Base-by-base conservation (phyloP, 2,797 vertebrate species). In the Sebastes trivittatus region DNA sequence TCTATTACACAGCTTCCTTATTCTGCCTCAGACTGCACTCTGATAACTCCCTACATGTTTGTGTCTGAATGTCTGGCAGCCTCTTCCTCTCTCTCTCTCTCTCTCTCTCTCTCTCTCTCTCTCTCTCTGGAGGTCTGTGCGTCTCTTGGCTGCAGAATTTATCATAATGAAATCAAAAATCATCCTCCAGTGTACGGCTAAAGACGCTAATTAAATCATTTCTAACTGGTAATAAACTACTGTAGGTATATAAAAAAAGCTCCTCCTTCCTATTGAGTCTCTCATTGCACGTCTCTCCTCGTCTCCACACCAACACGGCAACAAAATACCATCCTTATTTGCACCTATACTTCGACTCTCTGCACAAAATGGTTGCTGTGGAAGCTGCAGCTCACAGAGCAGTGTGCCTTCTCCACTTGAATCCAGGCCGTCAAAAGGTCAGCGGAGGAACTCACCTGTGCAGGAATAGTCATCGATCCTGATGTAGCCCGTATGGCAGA, bases 391-490 rank as follows among this genome's bases (percentile, higher is more conserved):
- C 63, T 54, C 25, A 29, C 29, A n/a, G 4, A 67, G 49, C 18
- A 46, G 3, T 61, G 3, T 61, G 36, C 36, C 25, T 23, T 63
- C 49, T 65, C 20, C 16, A 18, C 60, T 73, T 38, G 73, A 76
- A 11, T 83, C 52, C 74, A 56, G 63, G 25, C 68, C 55, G 80
- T 67, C 75, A 77, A 76, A 84, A 72, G 83, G 76, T 61, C 56
- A 84, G 66, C 55, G 13, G 59, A 86, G 75, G 76, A 83, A 70
- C 90, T 95, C 96, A 98, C 98, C 98, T 96, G 98, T 98, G 88
- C 98, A 99, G 1, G 97, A 98, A 77, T 98, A 99, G 89, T 99
- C 98, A 88, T 99, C 98, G 74, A 99, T 98, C 89, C 97, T 95
- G 93, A 99, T 97, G 88, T 97, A 98, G 49, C 98, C 97, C 0